These are phyloP conservation scores for Strigamia crassipes DNA, from an alignment of 2,888 invertebrate genomes.

Conservation along the genomic window DNA sequence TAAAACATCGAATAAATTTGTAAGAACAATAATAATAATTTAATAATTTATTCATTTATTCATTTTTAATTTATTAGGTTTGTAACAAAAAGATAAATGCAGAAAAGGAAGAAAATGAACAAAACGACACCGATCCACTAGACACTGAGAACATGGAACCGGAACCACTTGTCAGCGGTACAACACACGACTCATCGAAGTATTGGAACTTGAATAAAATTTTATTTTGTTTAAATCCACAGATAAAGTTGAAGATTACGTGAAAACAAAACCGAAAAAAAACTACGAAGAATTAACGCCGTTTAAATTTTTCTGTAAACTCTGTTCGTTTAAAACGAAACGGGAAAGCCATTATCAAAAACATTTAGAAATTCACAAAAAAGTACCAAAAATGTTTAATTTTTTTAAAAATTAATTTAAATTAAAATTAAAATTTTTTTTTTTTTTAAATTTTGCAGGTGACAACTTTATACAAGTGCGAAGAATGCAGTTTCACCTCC, in stretches of 20 bases:
- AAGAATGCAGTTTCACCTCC: slow-evolving; percentile 58
- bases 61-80: background rate
- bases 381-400: slow-evolving; percentile 53
- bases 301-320: slow-evolving; percentile 59
- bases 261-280: slow-evolving; percentile 42
- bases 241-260: background rate
- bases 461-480: slow-evolving; percentile 55
- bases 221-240: background rate
- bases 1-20: slow-evolving; percentile 22
- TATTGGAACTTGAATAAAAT: too few species aligned
- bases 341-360: slow-evolving; percentile 59
- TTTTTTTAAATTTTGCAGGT: too few species aligned
- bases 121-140: background rate
- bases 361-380: slow-evolving; percentile 58
- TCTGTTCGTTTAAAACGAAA: slow-evolving; percentile 62
- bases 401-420: too few species aligned
- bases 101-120: background rate
- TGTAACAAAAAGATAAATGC: background rate
- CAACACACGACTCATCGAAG: too few species aligned
- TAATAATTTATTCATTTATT: too few species aligned
- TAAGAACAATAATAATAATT: background rate
- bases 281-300: slow-evolving; percentile 51
- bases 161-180: background rate
- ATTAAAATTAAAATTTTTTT: too few species aligned
- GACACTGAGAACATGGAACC: slow-evolving; percentile 44